These are phyloP conservation scores for Hydropotes inermis DNA, from an alignment of 2,113 vertebrate genomes.

Conservation along the genomic window DNA sequence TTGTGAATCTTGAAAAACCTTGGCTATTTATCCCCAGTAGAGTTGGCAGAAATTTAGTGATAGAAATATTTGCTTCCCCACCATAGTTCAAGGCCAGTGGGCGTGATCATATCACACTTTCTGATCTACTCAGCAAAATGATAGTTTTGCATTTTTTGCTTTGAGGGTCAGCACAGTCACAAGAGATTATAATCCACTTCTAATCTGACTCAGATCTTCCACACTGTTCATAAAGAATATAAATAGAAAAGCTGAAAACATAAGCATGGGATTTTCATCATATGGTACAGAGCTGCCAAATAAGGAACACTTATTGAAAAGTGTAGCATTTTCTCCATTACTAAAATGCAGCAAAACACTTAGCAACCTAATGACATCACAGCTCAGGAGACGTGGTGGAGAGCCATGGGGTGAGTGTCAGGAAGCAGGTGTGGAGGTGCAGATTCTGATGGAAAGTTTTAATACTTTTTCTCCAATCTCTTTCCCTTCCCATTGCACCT, in stretches of 20 bases:
- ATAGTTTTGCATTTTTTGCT: background rate
- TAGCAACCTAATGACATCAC: background rate
- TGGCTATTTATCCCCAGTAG: background rate
- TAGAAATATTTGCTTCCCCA: background rate
- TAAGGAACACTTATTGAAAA: background rate
- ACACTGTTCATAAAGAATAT: background rate
- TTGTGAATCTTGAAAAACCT: background rate
- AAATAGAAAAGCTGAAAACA: background rate
- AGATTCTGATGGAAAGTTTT: background rate
- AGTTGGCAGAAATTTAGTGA: background rate
- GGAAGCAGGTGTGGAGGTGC: background rate
- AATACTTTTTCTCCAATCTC: background rate
- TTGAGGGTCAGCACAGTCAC: background rate
- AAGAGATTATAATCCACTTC: background rate
- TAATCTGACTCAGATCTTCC: background rate
- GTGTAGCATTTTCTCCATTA: background rate
- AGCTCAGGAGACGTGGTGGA: background rate
- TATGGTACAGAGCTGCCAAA: background rate
- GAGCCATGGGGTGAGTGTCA: background rate
- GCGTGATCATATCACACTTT: background rate
- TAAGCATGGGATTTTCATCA: background rate
- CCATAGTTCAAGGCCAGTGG: background rate
- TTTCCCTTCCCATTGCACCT: constrained; percentile 15
- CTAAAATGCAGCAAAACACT: background rate
- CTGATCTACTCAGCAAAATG: background rate